These are phyloP conservation scores for Phalacrocorax brasilianus DNA, from an alignment of 2,113 vertebrate genomes.

Conservation along the genomic window DNA sequence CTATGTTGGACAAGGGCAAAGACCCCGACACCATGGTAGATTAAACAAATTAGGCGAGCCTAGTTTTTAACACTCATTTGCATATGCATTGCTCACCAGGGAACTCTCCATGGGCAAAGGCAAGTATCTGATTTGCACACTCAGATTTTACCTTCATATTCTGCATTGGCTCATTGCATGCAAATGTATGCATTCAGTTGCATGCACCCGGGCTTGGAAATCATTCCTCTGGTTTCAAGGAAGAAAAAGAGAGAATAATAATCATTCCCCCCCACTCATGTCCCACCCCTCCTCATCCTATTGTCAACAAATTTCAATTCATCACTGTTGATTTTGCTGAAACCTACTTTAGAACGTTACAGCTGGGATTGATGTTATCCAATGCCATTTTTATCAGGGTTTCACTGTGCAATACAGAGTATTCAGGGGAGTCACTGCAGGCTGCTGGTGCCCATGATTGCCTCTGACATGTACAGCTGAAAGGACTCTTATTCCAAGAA, in stretches of 20 bases:
- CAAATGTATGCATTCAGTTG: conserved; percentile 28
- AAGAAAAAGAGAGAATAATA: conserved; percentile 56
- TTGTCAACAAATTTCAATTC: conserved; percentile 69
- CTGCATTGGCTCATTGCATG: conserved; percentile 2
- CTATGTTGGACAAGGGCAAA: neutral
- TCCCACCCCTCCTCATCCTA: neutral
- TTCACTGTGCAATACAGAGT: conserved; percentile 61
- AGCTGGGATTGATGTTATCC: conserved; percentile 72
- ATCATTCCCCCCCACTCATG: neutral
- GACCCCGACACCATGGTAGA: neutral
- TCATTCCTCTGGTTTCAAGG: conserved; percentile 47
- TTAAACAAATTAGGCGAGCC: neutral
- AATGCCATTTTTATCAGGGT: conserved; percentile 78
- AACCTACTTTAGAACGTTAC: conserved; percentile 69
- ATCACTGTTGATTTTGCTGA: conserved; percentile 77
- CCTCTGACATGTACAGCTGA: conserved; percentile 71
- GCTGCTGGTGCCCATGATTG: conserved; percentile 76
- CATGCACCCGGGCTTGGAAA: conserved; percentile 3
- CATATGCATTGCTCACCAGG: neutral
- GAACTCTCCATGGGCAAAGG: neutral
- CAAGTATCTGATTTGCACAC: conserved; percentile 14
- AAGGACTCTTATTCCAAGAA: conserved; percentile 76
- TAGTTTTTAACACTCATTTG: neutral
- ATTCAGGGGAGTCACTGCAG: conserved; percentile 68
- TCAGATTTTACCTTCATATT: neutral